phyloP scores from a whole-genome alignment of 2,113 vertebrate species.

The Daboia siamensis region DNA sequence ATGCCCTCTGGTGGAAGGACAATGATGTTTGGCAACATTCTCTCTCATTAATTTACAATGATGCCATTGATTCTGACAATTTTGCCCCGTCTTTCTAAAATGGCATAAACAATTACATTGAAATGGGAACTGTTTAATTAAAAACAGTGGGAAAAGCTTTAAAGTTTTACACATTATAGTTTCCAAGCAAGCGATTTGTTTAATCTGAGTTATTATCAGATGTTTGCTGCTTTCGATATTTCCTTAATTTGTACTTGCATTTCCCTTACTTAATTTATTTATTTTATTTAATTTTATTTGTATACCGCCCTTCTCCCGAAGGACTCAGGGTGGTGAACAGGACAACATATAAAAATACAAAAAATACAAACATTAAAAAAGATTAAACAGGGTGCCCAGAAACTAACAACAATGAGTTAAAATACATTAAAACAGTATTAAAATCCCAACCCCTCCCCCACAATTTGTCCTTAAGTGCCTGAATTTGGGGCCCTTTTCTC shows the following conservation, averaged over 20 bases:
- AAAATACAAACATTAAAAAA: no score
- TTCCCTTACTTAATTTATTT: not conserved
- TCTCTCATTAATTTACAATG: not conserved
- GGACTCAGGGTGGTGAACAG: no score
- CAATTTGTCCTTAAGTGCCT: not conserved
- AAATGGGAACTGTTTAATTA: not conserved
- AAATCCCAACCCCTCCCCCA: no score
- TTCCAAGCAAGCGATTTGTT: not conserved
- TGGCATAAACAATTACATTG: not conserved
- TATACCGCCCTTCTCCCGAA: no score
- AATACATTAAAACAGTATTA: no score
- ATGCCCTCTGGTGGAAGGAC: conserved; percentile 73
- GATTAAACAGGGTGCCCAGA: no score
- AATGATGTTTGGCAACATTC: conserved; percentile 29
- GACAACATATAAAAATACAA: no score
- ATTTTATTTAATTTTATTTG: no score
- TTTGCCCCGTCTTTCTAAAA: not conserved
- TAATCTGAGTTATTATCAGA: not conserved
- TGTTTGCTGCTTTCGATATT: not conserved
- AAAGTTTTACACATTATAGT: not conserved
- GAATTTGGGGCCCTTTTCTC: not conserved
- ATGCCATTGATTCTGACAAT: not conserved
- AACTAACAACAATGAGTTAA: no score
- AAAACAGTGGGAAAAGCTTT: not conserved
- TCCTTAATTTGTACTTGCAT: not conserved